Evolutionary conservation across 2,888 invertebrate genomes (phyloP), one percentile per base, ranked within the genome.

Genomic region (Drosophila kuntzei): DNA sequence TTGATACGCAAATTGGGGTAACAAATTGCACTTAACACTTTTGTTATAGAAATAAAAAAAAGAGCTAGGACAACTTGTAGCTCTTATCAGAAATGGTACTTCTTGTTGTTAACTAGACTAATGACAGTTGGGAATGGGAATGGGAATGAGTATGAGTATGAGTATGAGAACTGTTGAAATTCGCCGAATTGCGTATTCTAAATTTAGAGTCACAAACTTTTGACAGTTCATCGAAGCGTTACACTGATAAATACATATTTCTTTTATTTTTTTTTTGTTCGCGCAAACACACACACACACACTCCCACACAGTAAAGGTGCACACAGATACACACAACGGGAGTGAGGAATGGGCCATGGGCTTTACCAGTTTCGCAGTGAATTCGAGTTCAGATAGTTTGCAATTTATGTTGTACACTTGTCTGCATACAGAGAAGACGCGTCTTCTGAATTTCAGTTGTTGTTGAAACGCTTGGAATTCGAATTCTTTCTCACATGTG

Each of bases 201-300:
- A 63, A 76, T 62, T 72, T 63, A 46, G 61, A 47, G 39, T 16
- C 39, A 22, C 18, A 58, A 63, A 46, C 32, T 70, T 76, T 74
- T 71, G 62, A 53, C 60, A 72, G 65, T 50, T 54, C 65, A 71
- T 64, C 68, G 65, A 47, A 81, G 82, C 82, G 64, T 85, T 60
- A 76, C 66, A 46, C 62, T 67, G 68, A 81, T 82, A 72, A 68
- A 43, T 39, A 5, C 20, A 27, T 29, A 8, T 16, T 18, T 9
- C n/a, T n/a, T n/a, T n/a, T n/a, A 29, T 12, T 20, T 20, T 9
- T 27, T 2, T n/a, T 18, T 3, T 27, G 25, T 47, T 34, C 12
- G 9, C 47, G 25, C 29, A 51, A n/a, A 29, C 29, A 36, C 36
- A 53, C n/a, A 51, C 22, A 22, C 22, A n/a, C n/a, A n/a, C n/a